phyloP scores from a whole-genome alignment of 1,140 invertebrate species.

The Eurosta solidaginis region DNA sequence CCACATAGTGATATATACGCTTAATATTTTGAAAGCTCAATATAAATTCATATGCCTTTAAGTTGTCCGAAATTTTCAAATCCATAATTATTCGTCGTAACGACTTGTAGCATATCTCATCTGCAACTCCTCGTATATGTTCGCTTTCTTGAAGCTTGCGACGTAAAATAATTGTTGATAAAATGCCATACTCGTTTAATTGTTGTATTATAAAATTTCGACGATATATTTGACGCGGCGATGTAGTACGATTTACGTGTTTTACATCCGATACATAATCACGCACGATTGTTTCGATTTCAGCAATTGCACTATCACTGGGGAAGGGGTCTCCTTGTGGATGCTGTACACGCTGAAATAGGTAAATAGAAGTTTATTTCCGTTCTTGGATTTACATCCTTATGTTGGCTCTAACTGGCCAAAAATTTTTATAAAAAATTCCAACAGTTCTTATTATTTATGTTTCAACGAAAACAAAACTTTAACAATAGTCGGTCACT shows the following conservation, averaged over 20 bases:
- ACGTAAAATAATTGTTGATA: slow-evolving; percentile 34
- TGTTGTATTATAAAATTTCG: neutral
- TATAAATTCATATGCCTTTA: slow-evolving; percentile 47
- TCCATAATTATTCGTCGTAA: slow-evolving; percentile 43
- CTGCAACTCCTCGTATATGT: slow-evolving; percentile 35
- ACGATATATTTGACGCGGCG: neutral
- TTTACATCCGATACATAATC: no score
- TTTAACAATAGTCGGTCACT: no score
- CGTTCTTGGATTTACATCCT: no score
- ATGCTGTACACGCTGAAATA: neutral
- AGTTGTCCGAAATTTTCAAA: slow-evolving; percentile 35
- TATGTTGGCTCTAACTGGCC: no score
- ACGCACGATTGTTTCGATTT: neutral
- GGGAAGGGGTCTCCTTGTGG: neutral
- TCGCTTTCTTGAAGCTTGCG: slow-evolving; percentile 38
- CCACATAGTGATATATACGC: slow-evolving; percentile 45
- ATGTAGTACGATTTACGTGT: no score
- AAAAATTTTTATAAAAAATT: no score
- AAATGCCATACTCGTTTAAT: slow-evolving; percentile 42
- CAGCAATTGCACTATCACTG: slow-evolving; percentile 40
- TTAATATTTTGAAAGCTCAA: slow-evolving; percentile 33
- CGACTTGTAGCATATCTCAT: slow-evolving; percentile 47
- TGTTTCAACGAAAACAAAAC: no score
- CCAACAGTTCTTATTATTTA: no score
- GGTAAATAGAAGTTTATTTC: no score